Evolutionary conservation across 2,797 vertebrate genomes (phyloP).

Genomic region (Darevskia nairensis): DNA sequence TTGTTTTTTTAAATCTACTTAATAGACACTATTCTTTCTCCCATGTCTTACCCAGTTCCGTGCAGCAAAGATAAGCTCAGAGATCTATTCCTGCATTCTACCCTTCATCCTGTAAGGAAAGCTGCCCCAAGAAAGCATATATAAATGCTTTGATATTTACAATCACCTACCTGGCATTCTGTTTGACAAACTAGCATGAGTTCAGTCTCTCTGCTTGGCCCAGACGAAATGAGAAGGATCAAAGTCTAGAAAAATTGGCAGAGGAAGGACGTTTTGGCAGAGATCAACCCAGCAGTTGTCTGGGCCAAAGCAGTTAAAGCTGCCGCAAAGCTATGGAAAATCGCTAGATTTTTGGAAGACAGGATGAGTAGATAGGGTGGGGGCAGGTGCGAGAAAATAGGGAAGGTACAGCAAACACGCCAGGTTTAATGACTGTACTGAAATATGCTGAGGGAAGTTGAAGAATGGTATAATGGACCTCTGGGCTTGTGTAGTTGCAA

Average conservation of each 20-base stretch:
- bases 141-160: not conserved
- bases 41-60: not conserved
- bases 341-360: not conserved
- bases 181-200: not conserved
- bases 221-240: not conserved
- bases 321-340: not conserved
- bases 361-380: not conserved
- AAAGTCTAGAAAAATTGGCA: constrained; percentile 9
- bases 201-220: not conserved
- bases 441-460: not conserved
- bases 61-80: not conserved
- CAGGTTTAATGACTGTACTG: not conserved
- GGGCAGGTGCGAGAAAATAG: not conserved
- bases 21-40: not conserved
- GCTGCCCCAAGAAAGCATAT: not conserved
- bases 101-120: not conserved
- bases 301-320: not conserved
- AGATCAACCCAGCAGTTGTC: not conserved
- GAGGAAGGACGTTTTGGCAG: not conserved
- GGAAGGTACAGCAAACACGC: not conserved
- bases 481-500: not conserved
- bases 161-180: not conserved
- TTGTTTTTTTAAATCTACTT: not conserved
- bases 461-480: not conserved
- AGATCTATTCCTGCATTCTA: not conserved